Evolutionary conservation across 2,113 vertebrate genomes (phyloP), one percentile per base, ranked within the genome.

Genomic region (Symphodus melops): DNA sequence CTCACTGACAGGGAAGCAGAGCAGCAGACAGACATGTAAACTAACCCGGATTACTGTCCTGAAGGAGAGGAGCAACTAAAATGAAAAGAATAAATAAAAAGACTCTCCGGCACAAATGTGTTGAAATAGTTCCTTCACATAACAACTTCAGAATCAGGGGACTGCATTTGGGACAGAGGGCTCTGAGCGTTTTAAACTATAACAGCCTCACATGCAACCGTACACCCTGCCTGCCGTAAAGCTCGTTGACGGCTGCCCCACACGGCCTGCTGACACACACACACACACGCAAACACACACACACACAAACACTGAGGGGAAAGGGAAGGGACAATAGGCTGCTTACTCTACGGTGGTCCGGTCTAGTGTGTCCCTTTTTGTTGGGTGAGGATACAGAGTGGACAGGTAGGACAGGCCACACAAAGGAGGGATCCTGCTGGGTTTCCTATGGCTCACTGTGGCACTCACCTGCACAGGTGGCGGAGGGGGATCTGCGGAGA

Each of bases 401-500:
- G 82, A 82, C 75, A 77, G 79, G 75, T 33, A 19, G 66, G 81
- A 81, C 82, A 82, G 84, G 79, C 51, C 56, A 51, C 69, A 89
- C 82, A 90, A 88, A 83, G 63, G 61, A 68, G 33, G 39, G 58
- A 56, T 64, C 53, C 58, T 44, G 53, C 64, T 39, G 56, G 60
- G 8, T 60, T 77, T 82, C 70, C 73, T 83, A 39, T 60, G 67
- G 28, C 52, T 81, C 61, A 11, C 73, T 23, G 57, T 23, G 41
- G n/a, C 57, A 86, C 91, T 90, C 79, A 93, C 91, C 91, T 84
- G 87, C 79, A 36, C 68, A 84, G 66, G 82, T 69, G 2, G 85
- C 87, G 60, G 89, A 89, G 37, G 90, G 77, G 21, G 88, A 80
- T 74, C 84, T 87, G 59, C 79, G 84, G 48, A 87, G 48, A 51